These are phyloP conservation scores for Elanus axillaris DNA, from an alignment of 2,113 vertebrate species.

Conservation along the genomic window DNA sequence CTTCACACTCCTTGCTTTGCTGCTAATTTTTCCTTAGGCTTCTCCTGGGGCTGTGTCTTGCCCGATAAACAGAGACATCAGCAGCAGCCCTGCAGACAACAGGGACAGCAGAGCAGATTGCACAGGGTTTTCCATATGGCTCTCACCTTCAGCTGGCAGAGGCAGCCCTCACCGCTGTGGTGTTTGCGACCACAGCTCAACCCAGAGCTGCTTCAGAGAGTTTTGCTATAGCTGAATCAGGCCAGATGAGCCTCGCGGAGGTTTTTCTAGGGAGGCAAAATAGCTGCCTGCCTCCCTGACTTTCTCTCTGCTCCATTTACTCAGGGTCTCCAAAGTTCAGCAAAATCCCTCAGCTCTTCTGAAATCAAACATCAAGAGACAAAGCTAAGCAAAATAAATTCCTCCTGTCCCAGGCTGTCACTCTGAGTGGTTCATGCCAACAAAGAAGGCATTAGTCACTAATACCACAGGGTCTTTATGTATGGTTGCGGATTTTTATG, in stretches of 20 bases:
- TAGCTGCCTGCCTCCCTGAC: not conserved
- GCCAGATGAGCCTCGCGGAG: not conserved
- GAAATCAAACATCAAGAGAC: not conserved
- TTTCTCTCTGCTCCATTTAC: not conserved
- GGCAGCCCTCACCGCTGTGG: not conserved
- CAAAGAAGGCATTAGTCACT: not conserved
- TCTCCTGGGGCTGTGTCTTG: not conserved
- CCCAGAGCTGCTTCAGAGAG: not conserved
- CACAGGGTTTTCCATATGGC: not conserved
- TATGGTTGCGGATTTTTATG: not conserved
- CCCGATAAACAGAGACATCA: not conserved
- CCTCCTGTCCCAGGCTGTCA: not conserved
- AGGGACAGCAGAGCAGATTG: not conserved
- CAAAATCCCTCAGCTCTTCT: not conserved
- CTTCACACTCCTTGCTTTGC: not conserved
- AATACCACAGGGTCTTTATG: not conserved
- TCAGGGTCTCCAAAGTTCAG: not conserved
- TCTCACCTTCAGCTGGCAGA: not conserved
- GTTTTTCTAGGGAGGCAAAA: not conserved
- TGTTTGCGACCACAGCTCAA: rapidly evolving
- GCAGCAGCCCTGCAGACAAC: not conserved
- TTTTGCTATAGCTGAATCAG: not conserved
- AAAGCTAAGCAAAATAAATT: not conserved
- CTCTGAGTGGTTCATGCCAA: not conserved
- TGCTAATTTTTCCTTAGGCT: not conserved